Base-by-base conservation (phyloP, 2,113 vertebrate species). In the Myrmecophaga tridactyla region DNA sequence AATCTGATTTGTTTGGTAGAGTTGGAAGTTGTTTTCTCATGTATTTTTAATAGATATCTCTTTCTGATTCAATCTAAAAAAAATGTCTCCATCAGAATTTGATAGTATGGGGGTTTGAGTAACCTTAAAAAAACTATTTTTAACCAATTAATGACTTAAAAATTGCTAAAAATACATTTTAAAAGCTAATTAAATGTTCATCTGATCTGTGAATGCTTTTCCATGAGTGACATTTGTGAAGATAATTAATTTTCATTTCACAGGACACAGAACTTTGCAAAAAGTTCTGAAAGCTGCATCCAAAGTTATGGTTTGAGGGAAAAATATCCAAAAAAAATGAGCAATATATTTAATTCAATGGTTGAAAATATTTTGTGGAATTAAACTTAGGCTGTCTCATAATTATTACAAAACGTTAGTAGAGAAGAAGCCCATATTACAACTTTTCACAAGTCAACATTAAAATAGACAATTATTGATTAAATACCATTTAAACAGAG, bases 201-300 rank as follows among this genome's bases (percentile, higher is more conserved):
- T 94, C 31, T 72, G 13, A 5, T 90, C 75, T 96, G 23, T 94
- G 77, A 81, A 76, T 96, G 15, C 62, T 92, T 96, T 95, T 92
- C 53, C 5, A 12, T 82, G 70, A 65, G 27, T 95, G 86, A 96
- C 46, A 92, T 93, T 73, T 92, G 39, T 62, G 63, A 85, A 96
- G 82, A 97, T 90, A 87, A 95, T 94, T 94, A 87, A 72, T 96
- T 94, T 96, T 96, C 31, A 89, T 93, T 96, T 81, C 27, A 93
- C 56, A 92, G 46, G 25, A 84, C 14, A 92, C 1, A 77, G 76
- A 92, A 53, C 15, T 94, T 48, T 88, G 36, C 25, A 91, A 81
- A 94, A 93, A 81, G 5, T 92, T 73, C 53, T 46, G 46, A 97
- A 92, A 85, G 6, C 36, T 90, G 85, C 6, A 39, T 85, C 87